Evolutionary conservation across 2,797 vertebrate species (phyloP), one percentile per base, ranked within the genome.

Genomic region (Pseudotriccus pelzelni): DNA sequence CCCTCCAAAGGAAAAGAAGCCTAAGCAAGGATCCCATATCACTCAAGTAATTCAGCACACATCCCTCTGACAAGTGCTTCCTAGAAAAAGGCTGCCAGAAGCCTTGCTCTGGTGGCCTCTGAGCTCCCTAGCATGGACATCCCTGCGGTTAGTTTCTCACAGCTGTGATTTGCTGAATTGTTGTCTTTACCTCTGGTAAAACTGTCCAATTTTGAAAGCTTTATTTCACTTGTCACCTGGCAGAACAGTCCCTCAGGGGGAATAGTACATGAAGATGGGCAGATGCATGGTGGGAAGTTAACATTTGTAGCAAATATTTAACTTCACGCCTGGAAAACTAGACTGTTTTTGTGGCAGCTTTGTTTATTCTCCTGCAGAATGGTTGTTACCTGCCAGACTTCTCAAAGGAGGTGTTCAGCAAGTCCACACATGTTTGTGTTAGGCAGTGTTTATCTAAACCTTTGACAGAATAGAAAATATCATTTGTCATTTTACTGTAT

Each of bases 401-500:
- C 79, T 93, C 50, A 81, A 49, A 84, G 76, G 49, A 96, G 91
- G 81, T 89, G 89, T 94, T 94, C 79, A 84, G n/a, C 74, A 89
- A 90, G 86, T 82, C 79, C 56, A 47, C 56, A 94, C 95, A 67
- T 90, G 94, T 74, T 97, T 16, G 7, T 73, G 68, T 95, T 83
- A 81, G 78, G 66, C 25, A 59, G 59, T 53, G 83, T 93, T 96
- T 88, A 89, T 49, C 58, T 79, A 96, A 95, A 91, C 69, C 70
- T 95, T 76, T 97, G 72, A 92, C 84, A 85, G 93, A 89, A 93
- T 79, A 91, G 39, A 80, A 97, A 96, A 79, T 70, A 75, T 73
- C 44, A 76, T 92, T 96, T 91, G 69, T 75, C 41, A 66, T 88
- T 80, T 15, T 70, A 89, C 14, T 85, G 93, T 88, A 72, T 72